These are phyloP conservation scores for Drosophila niveifrons DNA, from an alignment of 2,888 invertebrate species.

Conservation along the genomic window DNA sequence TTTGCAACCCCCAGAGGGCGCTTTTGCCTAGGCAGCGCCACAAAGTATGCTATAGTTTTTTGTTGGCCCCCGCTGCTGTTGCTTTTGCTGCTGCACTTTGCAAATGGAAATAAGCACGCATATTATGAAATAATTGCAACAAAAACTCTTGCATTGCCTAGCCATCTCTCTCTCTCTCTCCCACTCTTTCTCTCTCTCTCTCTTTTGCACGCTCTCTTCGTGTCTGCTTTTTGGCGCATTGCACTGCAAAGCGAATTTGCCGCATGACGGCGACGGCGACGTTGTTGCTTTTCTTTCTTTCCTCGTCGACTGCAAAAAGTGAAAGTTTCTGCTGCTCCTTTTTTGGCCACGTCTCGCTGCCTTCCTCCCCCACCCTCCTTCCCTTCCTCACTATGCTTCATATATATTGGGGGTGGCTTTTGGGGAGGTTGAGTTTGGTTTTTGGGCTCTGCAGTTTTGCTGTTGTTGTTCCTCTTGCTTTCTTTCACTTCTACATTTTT, in stretches of 20 bases:
- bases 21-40: conserved; percentile 15
- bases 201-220: conserved; percentile 16
- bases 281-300: conserved; percentile 10
- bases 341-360: conserved; percentile 44
- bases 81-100: conserved; percentile 50
- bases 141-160: conserved; percentile 42
- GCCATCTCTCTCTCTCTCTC: background rate
- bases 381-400: background rate
- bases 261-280: conserved; percentile 65
- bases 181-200: background rate
- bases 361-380: background rate
- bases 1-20: conserved; percentile 40
- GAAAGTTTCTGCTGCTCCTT: conserved; percentile 78
- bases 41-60: conserved; percentile 67
- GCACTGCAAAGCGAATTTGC: conserved; percentile 69
- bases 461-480: background rate
- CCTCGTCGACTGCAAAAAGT: conserved; percentile 67
- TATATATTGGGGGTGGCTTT: conserved; percentile 24
- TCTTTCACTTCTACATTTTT: conserved; percentile 21
- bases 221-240: conserved; percentile 74
- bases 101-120: conserved; percentile 42
- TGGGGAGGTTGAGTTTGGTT: conserved; percentile 18
- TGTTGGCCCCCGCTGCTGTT: conserved; percentile 1
- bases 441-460: conserved; percentile 62
- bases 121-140: conserved; percentile 76